These are phyloP conservation scores for Hesperophylax magnus DNA, from an alignment of 1,140 invertebrate genomes.

Conservation along the genomic window DNA sequence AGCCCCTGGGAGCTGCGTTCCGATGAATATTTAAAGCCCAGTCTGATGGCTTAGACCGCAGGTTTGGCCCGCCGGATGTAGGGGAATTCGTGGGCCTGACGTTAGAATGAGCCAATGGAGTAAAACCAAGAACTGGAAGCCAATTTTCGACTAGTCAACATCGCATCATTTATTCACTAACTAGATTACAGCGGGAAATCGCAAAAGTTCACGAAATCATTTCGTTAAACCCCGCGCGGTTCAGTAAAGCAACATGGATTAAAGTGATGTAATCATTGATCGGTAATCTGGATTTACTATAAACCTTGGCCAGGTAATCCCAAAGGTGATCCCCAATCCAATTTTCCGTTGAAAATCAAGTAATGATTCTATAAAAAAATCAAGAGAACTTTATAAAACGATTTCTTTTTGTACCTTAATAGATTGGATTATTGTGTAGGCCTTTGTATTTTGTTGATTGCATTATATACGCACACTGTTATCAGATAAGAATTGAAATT, in stretches of 20 bases:
- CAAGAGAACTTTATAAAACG: too few species aligned
- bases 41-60: conserved; percentile 56
- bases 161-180: conserved; percentile 43
- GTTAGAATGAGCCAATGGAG: conserved; percentile 30
- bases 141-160: conserved; percentile 15
- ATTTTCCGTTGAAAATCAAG: too few species aligned
- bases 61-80: conserved; percentile 52
- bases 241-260: not conserved
- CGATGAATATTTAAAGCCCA: conserved; percentile 52
- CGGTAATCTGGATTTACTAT: too few species aligned
- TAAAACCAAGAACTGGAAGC: not conserved
- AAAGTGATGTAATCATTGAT: too few species aligned
- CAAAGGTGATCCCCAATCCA: too few species aligned
- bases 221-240: not conserved
- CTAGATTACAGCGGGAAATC: conserved; percentile 34
- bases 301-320: too few species aligned
- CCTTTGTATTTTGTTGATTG: too few species aligned
- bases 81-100: conserved; percentile 36
- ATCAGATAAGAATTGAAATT: too few species aligned
- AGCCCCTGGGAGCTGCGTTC: not conserved
- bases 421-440: too few species aligned
- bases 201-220: conserved; percentile 25
- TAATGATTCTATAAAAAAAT: too few species aligned
- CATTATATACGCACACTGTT: too few species aligned
- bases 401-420: too few species aligned